Percentiles rank a stretch among this genome's conserved stretches.
Conservation (phyloP, 2,888 invertebrate genomes). For the Brachynemurus nebulosus region DNA sequence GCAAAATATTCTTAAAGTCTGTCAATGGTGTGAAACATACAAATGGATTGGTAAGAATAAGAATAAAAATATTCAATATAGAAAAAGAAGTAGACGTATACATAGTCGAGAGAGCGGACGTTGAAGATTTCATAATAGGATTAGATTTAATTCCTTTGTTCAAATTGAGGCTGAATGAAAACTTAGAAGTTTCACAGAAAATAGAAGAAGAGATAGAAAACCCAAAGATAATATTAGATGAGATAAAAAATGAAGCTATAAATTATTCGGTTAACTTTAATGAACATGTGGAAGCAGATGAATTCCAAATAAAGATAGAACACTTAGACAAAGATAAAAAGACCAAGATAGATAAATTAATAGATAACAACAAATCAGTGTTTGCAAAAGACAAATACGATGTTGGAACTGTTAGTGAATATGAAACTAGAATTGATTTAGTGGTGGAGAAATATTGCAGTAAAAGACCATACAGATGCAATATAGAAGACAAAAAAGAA, state of each 20-base stretch:
- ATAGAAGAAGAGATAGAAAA: background rate
- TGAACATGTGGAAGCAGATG: background rate
- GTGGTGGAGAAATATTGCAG: background rate
- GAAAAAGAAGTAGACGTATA: background rate
- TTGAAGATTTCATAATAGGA: background rate
- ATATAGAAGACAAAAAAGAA: background rate
- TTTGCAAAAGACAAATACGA: slow-evolving; percentile 19
- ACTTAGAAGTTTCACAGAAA: background rate
- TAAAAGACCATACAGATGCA: slow-evolving; percentile 4
- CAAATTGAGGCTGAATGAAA: background rate
- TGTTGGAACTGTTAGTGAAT: slow-evolving; percentile 15
- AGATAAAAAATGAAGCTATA: background rate
- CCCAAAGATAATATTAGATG: too few species aligned
- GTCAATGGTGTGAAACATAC: slow-evolving; percentile 1
- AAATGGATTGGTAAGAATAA: background rate
- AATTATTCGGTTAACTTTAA: background rate
- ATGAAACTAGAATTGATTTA: slow-evolving; percentile 14
- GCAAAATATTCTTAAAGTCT: background rate
- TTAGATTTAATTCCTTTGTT: background rate
- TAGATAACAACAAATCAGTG: slow-evolving; percentile 15
- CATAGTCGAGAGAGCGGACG: background rate
- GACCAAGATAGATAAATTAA: slow-evolving; percentile 13
- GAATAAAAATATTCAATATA: too few species aligned
- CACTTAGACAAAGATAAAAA: background rate
- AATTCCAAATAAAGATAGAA: background rate